Conservation (phyloP, 2,888 invertebrate genomes). For the Archaeoteleia sp. region DNA sequence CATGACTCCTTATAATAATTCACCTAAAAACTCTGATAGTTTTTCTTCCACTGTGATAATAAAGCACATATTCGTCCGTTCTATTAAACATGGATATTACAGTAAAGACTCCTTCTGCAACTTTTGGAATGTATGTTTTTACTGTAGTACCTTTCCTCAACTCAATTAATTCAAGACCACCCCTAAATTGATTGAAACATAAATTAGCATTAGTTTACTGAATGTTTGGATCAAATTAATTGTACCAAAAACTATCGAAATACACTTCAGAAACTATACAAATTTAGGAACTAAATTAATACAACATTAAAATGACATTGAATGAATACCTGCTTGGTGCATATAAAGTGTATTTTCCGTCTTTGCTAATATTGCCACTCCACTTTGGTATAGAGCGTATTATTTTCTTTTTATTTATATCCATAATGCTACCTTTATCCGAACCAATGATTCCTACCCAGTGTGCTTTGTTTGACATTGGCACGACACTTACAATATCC, state of each 20-base stretch:
- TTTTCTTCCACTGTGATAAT: conserved; percentile 96
- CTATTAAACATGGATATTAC: conserved; percentile 96
- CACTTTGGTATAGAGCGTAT: conserved; percentile 92
- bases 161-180: conserved; percentile 94
- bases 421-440: conserved; percentile 93
- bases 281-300: no score
- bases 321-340: conserved; percentile 84
- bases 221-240: no score
- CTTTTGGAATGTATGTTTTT: conserved; percentile 92
- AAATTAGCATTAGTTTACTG: no score
- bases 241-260: no score
- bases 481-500: conserved; percentile 85
- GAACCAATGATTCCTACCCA: conserved; percentile 92
- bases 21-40: conserved; percentile 94
- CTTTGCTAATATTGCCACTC: conserved; percentile 91
- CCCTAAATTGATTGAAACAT: conserved; percentile 78
- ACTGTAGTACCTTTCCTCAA: conserved; percentile 91
- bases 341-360: conserved; percentile 93
- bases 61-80: conserved; percentile 95
- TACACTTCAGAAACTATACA: no score
- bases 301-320: no score
- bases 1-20: no score
- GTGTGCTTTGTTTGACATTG: conserved; percentile 89
- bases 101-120: conserved; percentile 98
- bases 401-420: conserved; percentile 91